phyloP scores from a whole-genome alignment of 2,113 vertebrate genomes.

The Mormyrus iriodes region DNA sequence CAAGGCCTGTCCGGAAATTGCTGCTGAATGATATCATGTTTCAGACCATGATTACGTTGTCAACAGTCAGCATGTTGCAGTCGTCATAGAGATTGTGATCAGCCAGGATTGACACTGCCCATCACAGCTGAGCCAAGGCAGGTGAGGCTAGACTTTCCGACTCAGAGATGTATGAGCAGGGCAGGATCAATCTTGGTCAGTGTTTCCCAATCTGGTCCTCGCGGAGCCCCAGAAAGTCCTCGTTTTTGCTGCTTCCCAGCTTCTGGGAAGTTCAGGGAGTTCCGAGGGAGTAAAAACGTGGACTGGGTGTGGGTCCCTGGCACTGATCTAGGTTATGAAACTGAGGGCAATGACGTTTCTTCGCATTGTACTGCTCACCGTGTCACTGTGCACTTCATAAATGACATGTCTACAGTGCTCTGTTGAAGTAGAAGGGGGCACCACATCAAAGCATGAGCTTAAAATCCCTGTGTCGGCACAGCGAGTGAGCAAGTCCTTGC shows the following conservation, averaged over 20 bases:
- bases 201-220: neutral
- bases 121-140: conserved; percentile 41
- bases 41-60: conserved; percentile 68
- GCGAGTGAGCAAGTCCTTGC: neutral
- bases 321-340: neutral
- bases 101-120: conserved; percentile 55
- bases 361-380: neutral
- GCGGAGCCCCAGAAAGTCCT: neutral
- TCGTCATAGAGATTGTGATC: conserved; percentile 66
- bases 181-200: neutral
- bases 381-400: neutral
- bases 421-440: neutral
- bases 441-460: neutral
- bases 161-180: neutral
- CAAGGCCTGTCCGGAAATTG: conserved; percentile 55
- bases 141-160: neutral
- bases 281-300: neutral
- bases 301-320: neutral
- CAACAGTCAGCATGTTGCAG: too few species aligned
- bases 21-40: conserved; percentile 56
- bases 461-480: neutral
- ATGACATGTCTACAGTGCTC: neutral
- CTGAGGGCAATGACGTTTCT: neutral
- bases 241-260: too few species aligned
- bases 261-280: too few species aligned